These are phyloP conservation scores for Bombus fervidus DNA, from an alignment of 1,140 invertebrate species.

Conservation along the genomic window DNA sequence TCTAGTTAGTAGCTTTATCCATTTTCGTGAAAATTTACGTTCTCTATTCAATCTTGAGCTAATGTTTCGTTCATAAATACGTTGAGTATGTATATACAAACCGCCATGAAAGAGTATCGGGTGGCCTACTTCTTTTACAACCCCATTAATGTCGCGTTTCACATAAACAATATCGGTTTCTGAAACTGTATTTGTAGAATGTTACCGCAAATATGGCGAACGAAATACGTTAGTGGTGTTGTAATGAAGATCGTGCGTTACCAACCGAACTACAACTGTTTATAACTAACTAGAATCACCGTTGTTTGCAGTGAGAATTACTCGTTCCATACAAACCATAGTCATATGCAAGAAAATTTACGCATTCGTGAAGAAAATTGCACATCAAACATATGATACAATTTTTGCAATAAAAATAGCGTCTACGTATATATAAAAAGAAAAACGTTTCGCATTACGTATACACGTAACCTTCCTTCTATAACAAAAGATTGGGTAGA, in stretches of 20 bases:
- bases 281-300: background rate
- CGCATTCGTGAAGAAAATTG: background rate
- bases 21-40: background rate
- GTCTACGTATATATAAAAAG: no score
- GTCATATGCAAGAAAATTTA: background rate
- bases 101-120: background rate
- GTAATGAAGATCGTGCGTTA: conserved; percentile 12
- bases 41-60: background rate
- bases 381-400: no score
- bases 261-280: background rate
- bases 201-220: background rate
- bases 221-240: background rate
- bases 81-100: background rate
- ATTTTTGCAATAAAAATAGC: background rate
- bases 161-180: conserved; percentile 35
- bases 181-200: conserved; percentile 18
- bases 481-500: background rate
- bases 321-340: no score
- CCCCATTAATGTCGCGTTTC: conserved; percentile 15
- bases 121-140: conserved; percentile 19
- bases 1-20: background rate
- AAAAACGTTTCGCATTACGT: background rate
- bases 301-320: background rate
- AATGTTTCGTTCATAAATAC: background rate
- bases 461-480: background rate